phyloP scores from a whole-genome alignment of 2,113 vertebrate species.

The Guaruba guarouba region DNA sequence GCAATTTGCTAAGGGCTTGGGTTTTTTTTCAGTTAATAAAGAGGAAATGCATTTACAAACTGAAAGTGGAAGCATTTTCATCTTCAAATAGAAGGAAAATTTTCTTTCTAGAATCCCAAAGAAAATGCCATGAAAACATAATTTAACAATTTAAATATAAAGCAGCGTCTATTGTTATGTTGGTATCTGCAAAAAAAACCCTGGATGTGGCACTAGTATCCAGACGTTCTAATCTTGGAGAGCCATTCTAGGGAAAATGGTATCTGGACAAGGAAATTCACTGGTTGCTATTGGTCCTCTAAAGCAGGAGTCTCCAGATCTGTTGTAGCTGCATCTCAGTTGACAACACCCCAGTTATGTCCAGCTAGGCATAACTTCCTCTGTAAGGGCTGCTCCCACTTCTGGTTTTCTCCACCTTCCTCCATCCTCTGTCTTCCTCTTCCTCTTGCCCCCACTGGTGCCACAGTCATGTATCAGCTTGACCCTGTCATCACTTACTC shows the following conservation, averaged over 20 bases:
- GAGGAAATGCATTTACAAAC: neutral
- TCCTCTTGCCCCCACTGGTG: neutral
- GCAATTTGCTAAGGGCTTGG: neutral
- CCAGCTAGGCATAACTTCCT: neutral
- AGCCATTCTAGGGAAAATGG: neutral
- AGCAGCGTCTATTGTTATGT: neutral
- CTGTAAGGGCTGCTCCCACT: neutral
- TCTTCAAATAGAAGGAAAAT: neutral
- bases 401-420: neutral
- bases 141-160: neutral
- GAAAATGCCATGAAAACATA: neutral
- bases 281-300: neutral
- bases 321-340: neutral
- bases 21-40: neutral
- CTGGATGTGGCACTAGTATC: neutral
- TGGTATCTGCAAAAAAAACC: neutral
- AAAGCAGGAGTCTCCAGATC: neutral
- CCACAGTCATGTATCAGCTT: neutral
- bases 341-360: neutral
- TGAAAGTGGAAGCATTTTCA: neutral
- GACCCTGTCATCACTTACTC: neutral
- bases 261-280: neutral
- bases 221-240: neutral
- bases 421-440: neutral
- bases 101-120: neutral